Conservation (phyloP, 1,140 invertebrate species). For the Popillia japonica region DNA sequence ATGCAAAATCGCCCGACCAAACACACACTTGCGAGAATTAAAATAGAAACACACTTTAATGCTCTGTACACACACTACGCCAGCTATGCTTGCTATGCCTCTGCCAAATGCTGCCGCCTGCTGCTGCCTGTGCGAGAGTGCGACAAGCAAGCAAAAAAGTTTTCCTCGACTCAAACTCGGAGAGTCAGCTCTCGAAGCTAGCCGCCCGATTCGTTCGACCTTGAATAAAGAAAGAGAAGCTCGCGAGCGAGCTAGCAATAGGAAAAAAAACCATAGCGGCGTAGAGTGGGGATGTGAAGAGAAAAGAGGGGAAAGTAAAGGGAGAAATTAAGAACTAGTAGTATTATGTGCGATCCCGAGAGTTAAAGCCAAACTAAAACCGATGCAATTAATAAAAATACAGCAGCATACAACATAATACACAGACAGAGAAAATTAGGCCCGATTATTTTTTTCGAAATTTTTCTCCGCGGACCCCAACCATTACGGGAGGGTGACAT, state of each 20-base stretch:
- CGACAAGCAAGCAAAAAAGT: slow-evolving; percentile 5
- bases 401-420: too few relatives aligned
- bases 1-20: neutral
- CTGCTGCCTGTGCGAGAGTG: too few relatives aligned
- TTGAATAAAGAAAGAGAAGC: slow-evolving; percentile 60
- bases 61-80: too few relatives aligned
- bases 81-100: slow-evolving; percentile 40
- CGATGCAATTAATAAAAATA: slow-evolving; percentile 27
- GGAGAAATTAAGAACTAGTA: slow-evolving; percentile 60
- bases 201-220: slow-evolving; percentile 50
- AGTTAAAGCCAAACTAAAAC: slow-evolving; percentile 48
- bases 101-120: slow-evolving; percentile 47
- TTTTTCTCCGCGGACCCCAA: neutral
- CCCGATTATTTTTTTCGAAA: too few relatives aligned
- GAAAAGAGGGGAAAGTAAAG: slow-evolving; percentile 61
- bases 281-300: slow-evolving; percentile 53
- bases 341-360: slow-evolving; percentile 56
- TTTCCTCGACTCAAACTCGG: slow-evolving; percentile 13
- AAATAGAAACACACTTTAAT: too few relatives aligned
- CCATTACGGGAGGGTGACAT: slow-evolving; percentile 23
- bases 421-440: too few relatives aligned
- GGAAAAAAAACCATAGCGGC: slow-evolving; percentile 50
- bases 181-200: slow-evolving; percentile 43
- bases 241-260: slow-evolving; percentile 55
- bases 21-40: too few relatives aligned